Evolutionary conservation across 2,113 vertebrate genomes (phyloP).

Genomic region (Trichomycterus rosablanca): DNA sequence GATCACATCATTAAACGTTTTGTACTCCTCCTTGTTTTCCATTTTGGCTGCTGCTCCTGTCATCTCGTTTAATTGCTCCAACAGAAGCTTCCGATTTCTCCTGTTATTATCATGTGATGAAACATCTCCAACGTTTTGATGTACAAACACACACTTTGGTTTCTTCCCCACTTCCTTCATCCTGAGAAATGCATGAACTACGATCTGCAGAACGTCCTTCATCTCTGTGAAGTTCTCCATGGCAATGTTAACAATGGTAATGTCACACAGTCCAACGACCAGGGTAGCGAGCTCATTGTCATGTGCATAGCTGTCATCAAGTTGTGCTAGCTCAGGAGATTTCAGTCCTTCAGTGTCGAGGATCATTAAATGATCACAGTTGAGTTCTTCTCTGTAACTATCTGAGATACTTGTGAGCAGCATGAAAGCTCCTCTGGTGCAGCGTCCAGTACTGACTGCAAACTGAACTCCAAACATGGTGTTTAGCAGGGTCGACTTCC

Average conservation of each 20-base stretch:
- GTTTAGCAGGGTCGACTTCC: slow-evolving; percentile 79
- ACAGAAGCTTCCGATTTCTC: slow-evolving; percentile 57
- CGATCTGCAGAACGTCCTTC: slow-evolving; percentile 44
- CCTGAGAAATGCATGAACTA: slow-evolving; percentile 56
- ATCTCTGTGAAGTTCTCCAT: slow-evolving; percentile 58
- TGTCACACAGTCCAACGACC: slow-evolving; percentile 68
- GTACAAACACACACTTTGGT: slow-evolving; percentile 70
- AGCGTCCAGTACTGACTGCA: slow-evolving; percentile 65
- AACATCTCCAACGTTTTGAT: slow-evolving; percentile 69
- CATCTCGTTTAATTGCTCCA: slow-evolving; percentile 62
- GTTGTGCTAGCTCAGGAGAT: slow-evolving; percentile 53
- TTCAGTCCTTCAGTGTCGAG: slow-evolving; percentile 61
- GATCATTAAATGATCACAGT: slow-evolving; percentile 61
- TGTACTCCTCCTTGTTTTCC: slow-evolving; percentile 48
- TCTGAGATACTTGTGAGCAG: slow-evolving; percentile 51
- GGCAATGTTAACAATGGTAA: slow-evolving; percentile 69
- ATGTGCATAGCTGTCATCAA: slow-evolving; percentile 41
- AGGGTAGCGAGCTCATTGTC: slow-evolving; percentile 59
- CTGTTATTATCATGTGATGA: slow-evolving; percentile 61
- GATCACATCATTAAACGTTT: slow-evolving; percentile 59
- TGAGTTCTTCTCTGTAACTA: slow-evolving; percentile 47
- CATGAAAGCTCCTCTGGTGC: slow-evolving; percentile 70
- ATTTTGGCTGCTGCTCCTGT: slow-evolving; percentile 41
- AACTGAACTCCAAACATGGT: slow-evolving; percentile 81
- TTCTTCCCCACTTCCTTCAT: slow-evolving; percentile 64